These are phyloP conservation scores for Lagopus muta DNA, from an alignment of 2,113 vertebrate species.

Conservation along the genomic window DNA sequence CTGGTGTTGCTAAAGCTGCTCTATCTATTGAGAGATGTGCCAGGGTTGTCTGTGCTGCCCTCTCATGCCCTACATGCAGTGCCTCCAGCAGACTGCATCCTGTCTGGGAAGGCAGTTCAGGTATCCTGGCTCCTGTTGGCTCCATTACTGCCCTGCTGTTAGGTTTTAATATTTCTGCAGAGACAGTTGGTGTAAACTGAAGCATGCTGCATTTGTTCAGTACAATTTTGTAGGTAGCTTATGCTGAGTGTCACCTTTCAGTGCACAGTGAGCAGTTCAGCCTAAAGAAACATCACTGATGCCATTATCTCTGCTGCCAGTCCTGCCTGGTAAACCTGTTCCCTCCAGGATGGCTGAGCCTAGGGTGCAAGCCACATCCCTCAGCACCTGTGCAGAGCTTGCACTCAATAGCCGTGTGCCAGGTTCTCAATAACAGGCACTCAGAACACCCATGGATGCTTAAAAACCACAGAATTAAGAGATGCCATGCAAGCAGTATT, in stretches of 20 bases:
- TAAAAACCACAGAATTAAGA: not conserved
- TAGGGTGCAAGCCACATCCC: not conserved
- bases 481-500: not conserved
- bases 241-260: not conserved
- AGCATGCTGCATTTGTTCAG: not conserved
- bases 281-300: not conserved
- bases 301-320: not conserved
- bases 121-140: not conserved
- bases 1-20: not conserved
- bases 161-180: not conserved
- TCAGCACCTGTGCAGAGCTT: not conserved
- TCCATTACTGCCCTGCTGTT: not conserved
- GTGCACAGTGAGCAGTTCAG: not conserved
- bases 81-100: not conserved
- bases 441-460: not conserved
- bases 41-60: not conserved
- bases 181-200: not conserved
- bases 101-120: accelerated
- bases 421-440: not conserved
- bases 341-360: not conserved
- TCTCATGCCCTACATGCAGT: accelerated
- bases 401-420: not conserved
- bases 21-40: accelerated
- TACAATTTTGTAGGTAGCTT: not conserved
- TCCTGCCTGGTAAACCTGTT: not conserved